Percentiles rank a stretch among this genome's conserved stretches.
phyloP scores from a whole-genome alignment of 1,140 invertebrate species.

The Ctenoplectra terminalis region DNA sequence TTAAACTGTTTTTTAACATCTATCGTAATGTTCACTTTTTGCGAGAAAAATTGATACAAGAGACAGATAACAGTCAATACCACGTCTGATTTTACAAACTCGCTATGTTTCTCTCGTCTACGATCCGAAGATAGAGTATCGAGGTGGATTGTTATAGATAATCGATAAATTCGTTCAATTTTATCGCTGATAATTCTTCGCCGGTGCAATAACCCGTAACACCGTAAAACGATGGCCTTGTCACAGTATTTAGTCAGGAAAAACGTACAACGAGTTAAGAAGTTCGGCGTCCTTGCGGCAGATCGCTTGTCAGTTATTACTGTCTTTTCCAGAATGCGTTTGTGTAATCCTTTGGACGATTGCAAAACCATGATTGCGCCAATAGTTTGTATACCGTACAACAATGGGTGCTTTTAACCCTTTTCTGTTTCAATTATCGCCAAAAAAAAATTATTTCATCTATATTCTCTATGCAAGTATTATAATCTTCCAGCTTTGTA shows the following conservation, averaged over 20 bases:
- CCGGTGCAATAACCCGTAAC: slow-evolving; percentile 42
- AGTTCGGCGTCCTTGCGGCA: slow-evolving; percentile 73
- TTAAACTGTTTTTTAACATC: too few species aligned
- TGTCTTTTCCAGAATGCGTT: slow-evolving; percentile 76
- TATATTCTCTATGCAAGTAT: too few species aligned
- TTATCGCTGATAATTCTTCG: background rate
- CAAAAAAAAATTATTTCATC: too few species aligned
- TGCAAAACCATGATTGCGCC: slow-evolving; percentile 75
- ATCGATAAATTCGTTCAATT: background rate
- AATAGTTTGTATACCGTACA: slow-evolving; percentile 53
- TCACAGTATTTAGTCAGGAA: slow-evolving; percentile 70
- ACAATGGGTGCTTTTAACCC: slow-evolving; percentile 15
- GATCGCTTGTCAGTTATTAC: slow-evolving; percentile 75
- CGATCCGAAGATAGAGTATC: too few species aligned
- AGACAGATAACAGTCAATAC: too few species aligned
- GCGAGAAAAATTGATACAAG: too few species aligned
- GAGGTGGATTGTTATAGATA: background rate
- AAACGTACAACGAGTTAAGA: slow-evolving; percentile 66
- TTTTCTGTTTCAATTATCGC: too few species aligned
- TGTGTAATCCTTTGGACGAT: slow-evolving; percentile 72
- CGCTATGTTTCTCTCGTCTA: too few species aligned
- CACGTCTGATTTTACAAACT: too few species aligned
- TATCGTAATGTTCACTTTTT: too few species aligned
- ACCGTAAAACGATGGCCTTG: slow-evolving; percentile 57
- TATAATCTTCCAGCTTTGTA: too few species aligned